Percentiles rank a stretch among this genome's conserved stretches.
Evolutionary conservation across 2,113 vertebrate genomes (phyloP).

Genomic region (Callipepla squamata): DNA sequence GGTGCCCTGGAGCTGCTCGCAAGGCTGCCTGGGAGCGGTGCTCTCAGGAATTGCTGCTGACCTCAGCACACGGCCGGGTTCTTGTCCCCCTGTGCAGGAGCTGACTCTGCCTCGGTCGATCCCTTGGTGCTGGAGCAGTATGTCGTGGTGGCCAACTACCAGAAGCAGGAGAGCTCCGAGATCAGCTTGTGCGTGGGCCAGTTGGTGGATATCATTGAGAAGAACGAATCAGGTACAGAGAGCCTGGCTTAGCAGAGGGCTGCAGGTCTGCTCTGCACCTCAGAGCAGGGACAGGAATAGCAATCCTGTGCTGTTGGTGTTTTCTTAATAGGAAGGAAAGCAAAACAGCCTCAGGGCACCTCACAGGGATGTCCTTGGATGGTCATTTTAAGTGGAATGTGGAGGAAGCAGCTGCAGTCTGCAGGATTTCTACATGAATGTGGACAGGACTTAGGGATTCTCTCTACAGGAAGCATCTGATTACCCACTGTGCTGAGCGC

Average conservation of each 20-base stretch:
- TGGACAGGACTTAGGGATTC: not conserved
- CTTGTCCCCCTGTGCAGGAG: slow-evolving; percentile 73
- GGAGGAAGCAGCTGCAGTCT: not conserved
- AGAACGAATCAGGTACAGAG: slow-evolving; percentile 93
- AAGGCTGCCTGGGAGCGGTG: not conserved
- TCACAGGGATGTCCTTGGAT: not conserved
- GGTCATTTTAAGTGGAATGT: not conserved
- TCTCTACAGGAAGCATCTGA: not conserved
- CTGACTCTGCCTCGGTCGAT: slow-evolving; percentile 85
- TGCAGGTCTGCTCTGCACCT: fast-evolving
- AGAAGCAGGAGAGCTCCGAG: slow-evolving; percentile 98
- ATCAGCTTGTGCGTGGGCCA: slow-evolving; percentile 95
- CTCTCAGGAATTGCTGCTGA: not conserved
- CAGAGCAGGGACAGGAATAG: not conserved
- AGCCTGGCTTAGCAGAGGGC: not conserved
- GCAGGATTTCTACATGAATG: not conserved
- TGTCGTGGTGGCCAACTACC: slow-evolving; percentile 94
- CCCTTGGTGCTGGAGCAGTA: slow-evolving; percentile 95
- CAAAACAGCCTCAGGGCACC: not conserved
- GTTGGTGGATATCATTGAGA: slow-evolving; percentile 98
- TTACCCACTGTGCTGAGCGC: not conserved
- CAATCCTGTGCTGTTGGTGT: not conserved
- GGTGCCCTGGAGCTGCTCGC: slow-evolving; percentile 11
- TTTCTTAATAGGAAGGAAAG: not conserved
- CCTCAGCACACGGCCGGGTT: not conserved